Evolutionary conservation across 2,113 vertebrate genomes (phyloP).

Genomic region (Sus scrofa): DNA sequence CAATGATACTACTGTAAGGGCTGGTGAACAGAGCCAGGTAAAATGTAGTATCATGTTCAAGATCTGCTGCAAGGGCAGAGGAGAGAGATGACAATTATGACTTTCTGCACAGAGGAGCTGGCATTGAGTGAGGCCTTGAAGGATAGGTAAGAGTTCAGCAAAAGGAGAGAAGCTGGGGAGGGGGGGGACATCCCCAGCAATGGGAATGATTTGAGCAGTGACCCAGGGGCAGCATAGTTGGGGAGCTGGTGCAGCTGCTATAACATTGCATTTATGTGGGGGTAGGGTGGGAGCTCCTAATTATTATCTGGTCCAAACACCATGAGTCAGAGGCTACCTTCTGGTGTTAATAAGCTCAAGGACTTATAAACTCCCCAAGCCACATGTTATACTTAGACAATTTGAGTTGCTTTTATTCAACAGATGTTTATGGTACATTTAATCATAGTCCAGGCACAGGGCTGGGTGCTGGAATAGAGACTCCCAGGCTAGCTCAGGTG

Average conservation of each 20-base stretch:
- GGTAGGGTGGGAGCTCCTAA: no score
- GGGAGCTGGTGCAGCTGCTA: not conserved
- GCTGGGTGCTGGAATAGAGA: not conserved
- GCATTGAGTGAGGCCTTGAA: not conserved
- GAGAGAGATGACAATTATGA: not conserved
- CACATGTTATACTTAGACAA: not conserved
- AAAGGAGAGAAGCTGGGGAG: not conserved
- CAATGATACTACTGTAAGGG: not conserved
- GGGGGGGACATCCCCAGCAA: not conserved
- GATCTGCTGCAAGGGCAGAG: not conserved
- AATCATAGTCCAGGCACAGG: not conserved
- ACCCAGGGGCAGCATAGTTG: fast-evolving
- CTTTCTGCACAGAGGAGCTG: not conserved
- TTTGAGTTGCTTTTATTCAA: not conserved
- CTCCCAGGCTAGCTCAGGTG: not conserved
- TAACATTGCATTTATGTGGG: not conserved
- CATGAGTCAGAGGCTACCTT: not conserved
- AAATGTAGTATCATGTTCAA: not conserved
- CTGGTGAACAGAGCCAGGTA: not conserved
- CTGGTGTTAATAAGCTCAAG: not conserved
- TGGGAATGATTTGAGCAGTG: not conserved
- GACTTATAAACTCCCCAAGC: not conserved
- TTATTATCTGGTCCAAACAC: not conserved
- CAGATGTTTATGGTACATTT: not conserved
- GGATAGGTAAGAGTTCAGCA: not conserved